Conservation (phyloP, 1,140 invertebrate species). For the Penaeus japonicus region DNA sequence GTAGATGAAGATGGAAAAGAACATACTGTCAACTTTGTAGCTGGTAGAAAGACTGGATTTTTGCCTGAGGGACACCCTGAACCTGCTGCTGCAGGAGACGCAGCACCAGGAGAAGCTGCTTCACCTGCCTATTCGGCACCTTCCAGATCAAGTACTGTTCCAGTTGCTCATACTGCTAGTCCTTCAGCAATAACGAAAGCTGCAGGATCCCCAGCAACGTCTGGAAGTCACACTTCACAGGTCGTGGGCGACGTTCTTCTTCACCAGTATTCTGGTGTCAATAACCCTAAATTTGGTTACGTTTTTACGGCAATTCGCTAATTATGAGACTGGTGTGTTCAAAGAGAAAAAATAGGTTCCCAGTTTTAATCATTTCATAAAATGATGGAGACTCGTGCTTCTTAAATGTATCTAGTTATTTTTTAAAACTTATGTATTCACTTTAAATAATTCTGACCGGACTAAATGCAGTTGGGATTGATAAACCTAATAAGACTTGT, state of each 20-base stretch:
- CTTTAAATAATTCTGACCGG: too few relatives aligned
- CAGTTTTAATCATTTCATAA: too few relatives aligned
- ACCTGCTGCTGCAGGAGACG: neutral
- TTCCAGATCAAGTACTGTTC: neutral
- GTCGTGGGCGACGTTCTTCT: conserved; percentile 51
- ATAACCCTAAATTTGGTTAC: conserved; percentile 39
- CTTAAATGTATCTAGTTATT: too few relatives aligned
- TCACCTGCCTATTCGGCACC: neutral
- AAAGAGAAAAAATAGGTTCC: too few relatives aligned
- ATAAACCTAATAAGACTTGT: too few relatives aligned
- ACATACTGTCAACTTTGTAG: neutral
- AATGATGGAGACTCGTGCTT: too few relatives aligned
- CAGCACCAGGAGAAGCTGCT: neutral
- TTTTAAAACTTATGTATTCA: too few relatives aligned
- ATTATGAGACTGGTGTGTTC: neutral
- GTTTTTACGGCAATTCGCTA: conserved; percentile 32
- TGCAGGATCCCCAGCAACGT: too few relatives aligned
- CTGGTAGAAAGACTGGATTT: neutral
- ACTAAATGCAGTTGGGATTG: too few relatives aligned
- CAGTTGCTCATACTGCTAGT: neutral
- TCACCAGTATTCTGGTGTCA: conserved; percentile 31
- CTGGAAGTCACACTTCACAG: neutral
- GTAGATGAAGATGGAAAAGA: neutral
- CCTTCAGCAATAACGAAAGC: neutral
- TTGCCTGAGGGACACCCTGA: neutral